A percentile compares a stretch with the other conserved stretches of the same genome.
Evolutionary conservation across 2,888 invertebrate genomes (phyloP).

Genomic region (Pasiphila rectangulata): DNA sequence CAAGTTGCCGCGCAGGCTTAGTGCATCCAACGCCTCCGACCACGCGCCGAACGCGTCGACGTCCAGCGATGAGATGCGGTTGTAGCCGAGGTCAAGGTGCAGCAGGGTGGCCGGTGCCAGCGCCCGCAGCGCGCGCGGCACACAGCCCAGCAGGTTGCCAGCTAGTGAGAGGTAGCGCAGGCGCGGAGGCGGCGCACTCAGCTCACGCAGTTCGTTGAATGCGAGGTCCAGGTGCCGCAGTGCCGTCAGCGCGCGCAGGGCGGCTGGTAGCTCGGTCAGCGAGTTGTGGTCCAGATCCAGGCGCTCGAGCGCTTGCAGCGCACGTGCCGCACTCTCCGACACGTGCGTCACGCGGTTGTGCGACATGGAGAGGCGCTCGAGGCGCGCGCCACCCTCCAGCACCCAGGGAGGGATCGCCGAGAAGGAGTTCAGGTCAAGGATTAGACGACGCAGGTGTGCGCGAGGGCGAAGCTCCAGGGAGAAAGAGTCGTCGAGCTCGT

Average conservation of each 20-base stretch:
- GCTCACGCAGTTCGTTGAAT: constrained; percentile 84
- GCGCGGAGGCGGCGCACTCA: constrained; percentile 75
- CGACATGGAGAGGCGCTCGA: constrained; percentile 87
- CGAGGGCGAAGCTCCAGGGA: constrained; percentile 83
- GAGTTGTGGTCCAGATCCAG: constrained; percentile 89
- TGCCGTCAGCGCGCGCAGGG: constrained; percentile 80
- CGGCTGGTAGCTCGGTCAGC: constrained; percentile 82
- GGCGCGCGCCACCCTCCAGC: constrained; percentile 83
- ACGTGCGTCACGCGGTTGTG: constrained; percentile 85
- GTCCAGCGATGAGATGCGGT: constrained; percentile 85
- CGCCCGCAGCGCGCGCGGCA: constrained; percentile 84
- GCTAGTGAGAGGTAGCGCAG: constrained; percentile 86
- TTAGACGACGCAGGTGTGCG: constrained; percentile 85
- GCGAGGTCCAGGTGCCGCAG: constrained; percentile 89
- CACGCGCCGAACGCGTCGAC: constrained; percentile 85
- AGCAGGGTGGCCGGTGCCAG: constrained; percentile 80
- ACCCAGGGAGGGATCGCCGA: constrained; percentile 82
- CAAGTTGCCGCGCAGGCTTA: constrained; percentile 88
- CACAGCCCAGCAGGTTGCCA: constrained; percentile 84
- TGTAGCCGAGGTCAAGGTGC: constrained; percentile 91
- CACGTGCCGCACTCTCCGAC: constrained; percentile 71
- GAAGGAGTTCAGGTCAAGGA: constrained; percentile 88
- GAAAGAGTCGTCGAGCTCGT: constrained; percentile 84
- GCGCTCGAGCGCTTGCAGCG: constrained; percentile 82
- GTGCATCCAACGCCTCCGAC: constrained; percentile 86